Evolutionary conservation across 2,113 vertebrate genomes (phyloP).

Genomic region (Melanotaenia duboulayi): DNA sequence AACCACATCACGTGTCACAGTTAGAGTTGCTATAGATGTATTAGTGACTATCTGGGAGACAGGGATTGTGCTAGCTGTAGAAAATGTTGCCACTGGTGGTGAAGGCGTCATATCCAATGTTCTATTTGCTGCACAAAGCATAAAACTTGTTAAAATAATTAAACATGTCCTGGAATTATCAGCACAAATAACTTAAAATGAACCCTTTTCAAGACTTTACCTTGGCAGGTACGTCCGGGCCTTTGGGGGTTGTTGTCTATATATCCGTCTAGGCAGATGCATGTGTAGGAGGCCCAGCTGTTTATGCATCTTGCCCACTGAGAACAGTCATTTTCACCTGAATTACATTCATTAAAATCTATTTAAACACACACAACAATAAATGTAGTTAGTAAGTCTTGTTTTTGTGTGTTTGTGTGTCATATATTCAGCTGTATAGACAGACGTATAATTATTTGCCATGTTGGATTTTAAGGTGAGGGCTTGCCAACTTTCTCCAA

Average conservation of each 20-base stretch:
- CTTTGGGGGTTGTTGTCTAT: constrained; percentile 66
- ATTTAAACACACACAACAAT: neutral
- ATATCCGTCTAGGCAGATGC: constrained; percentile 77
- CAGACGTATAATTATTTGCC: too few relatives aligned
- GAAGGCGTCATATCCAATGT: constrained; percentile 4
- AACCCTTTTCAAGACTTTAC: constrained; percentile 60
- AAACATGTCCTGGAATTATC: neutral
- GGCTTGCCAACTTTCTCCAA: neutral
- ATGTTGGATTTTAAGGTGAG: neutral
- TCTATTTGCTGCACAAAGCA: constrained; percentile 32
- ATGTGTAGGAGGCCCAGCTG: constrained; percentile 83
- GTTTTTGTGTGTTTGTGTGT: too few relatives aligned
- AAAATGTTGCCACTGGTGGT: neutral
- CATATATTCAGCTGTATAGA: too few relatives aligned
- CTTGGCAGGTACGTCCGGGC: constrained; percentile 84
- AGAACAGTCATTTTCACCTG: constrained; percentile 82
- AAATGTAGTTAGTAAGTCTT: neutral
- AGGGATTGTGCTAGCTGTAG: neutral
- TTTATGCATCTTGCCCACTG: constrained; percentile 79
- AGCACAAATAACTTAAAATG: neutral
- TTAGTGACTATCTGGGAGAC: neutral
- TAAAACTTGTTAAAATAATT: constrained; percentile 19
- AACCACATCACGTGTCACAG: neutral
- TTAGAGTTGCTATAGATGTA: constrained; percentile 6
- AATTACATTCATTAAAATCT: constrained; percentile 87